These are phyloP conservation scores for Phylloscopus whistleri DNA, from an alignment of 2,113 vertebrate species.

Conservation along the genomic window DNA sequence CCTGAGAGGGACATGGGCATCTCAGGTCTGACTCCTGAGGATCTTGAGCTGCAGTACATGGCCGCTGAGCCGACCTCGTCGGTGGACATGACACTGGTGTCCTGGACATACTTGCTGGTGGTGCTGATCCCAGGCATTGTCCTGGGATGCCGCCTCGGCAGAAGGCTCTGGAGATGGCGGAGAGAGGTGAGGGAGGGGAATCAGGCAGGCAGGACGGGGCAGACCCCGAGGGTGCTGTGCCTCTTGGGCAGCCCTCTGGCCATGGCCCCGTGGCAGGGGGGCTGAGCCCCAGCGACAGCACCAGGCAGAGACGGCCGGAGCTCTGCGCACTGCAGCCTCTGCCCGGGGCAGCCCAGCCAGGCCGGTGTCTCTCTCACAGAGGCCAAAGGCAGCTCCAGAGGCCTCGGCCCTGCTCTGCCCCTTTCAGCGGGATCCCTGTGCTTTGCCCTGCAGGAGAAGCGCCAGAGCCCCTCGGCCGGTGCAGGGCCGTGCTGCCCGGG, in stretches of 20 bases:
- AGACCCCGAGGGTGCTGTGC: background rate
- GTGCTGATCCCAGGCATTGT: fast-evolving
- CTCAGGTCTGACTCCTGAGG: fast-evolving
- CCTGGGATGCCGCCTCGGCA: background rate
- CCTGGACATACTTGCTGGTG: fast-evolving
- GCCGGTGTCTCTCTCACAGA: fast-evolving
- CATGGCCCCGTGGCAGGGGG: background rate
- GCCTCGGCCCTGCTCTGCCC: background rate
- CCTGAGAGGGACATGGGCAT: no score
- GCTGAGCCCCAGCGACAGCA: background rate
- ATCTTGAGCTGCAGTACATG: background rate
- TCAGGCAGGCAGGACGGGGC: no score
- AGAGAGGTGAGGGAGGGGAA: background rate
- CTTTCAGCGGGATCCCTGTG: background rate
- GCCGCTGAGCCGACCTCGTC: fast-evolving
- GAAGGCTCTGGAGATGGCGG: background rate
- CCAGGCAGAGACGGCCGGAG: background rate
- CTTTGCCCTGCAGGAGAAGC: background rate
- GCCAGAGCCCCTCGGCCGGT: fast-evolving
- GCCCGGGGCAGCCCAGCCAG: background rate
- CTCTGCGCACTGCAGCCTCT: background rate
- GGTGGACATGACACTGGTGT: fast-evolving
- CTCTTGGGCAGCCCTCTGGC: background rate
- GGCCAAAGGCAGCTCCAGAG: background rate
- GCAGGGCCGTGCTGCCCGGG: background rate